These are phyloP conservation scores for Ptychobarbus kaznakovi DNA, from an alignment of 2,797 vertebrate genomes.

Conservation along the genomic window DNA sequence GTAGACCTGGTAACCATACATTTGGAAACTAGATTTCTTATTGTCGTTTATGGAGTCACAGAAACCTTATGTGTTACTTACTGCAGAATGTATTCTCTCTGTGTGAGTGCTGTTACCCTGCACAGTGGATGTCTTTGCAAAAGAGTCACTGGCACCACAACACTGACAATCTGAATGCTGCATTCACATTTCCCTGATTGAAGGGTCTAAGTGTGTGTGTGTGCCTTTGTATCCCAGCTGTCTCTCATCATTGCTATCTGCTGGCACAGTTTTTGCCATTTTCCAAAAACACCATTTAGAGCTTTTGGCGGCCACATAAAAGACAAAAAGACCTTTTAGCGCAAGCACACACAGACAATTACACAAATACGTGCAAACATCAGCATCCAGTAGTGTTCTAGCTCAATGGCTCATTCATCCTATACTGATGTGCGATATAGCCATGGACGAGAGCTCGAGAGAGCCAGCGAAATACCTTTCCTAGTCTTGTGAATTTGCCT, in stretches of 20 bases:
- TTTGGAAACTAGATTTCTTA: slow-evolving; percentile 7
- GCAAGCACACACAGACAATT: slow-evolving; percentile 11
- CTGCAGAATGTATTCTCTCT: not conserved
- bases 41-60: slow-evolving; percentile 6
- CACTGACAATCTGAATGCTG: slow-evolving; percentile 46
- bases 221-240: slow-evolving; percentile 33
- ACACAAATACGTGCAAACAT: slow-evolving; percentile 44
- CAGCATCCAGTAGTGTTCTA: slow-evolving; percentile 43
- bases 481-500: slow-evolving; percentile 55
- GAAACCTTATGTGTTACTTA: not conserved
- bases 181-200: slow-evolving; percentile 51
- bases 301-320: slow-evolving; percentile 43
- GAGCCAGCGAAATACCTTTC: slow-evolving; percentile 55
- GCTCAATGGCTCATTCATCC: slow-evolving; percentile 57
- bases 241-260: slow-evolving; percentile 43
- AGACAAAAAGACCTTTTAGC: slow-evolving; percentile 52
- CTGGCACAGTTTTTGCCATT: slow-evolving; percentile 48
- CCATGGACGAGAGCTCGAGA: slow-evolving; percentile 56
- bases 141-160: slow-evolving; percentile 27
- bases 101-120: slow-evolving; percentile 19
- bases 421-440: slow-evolving; percentile 50
- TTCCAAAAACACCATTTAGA: slow-evolving; percentile 52
- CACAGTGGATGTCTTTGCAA: slow-evolving; percentile 31
- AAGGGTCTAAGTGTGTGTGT: slow-evolving; percentile 32
- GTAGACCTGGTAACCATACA: not conserved